A percentile compares a stretch with the other conserved stretches of the same genome.
phyloP scores from a whole-genome alignment of 2,113 vertebrate genomes.

The Tragelaphus imberbis region DNA sequence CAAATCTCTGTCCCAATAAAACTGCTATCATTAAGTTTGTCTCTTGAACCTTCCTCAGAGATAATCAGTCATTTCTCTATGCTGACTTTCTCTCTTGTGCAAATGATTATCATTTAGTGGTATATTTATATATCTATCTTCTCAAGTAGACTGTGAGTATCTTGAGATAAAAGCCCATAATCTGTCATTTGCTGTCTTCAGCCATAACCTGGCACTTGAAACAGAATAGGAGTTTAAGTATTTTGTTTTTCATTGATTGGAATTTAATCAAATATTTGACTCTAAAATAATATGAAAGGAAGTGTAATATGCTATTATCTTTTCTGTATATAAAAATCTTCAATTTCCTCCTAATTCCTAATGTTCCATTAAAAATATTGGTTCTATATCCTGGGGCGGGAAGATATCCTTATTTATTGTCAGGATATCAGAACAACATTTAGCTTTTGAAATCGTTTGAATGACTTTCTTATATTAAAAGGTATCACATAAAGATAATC shows the following conservation, averaged over 20 bases:
- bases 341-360: background rate
- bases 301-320: background rate
- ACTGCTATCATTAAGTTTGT: background rate
- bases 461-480: background rate
- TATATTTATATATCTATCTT: background rate
- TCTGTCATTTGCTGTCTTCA: background rate
- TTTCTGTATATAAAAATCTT: background rate
- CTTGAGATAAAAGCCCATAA: background rate
- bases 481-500: background rate
- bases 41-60: background rate
- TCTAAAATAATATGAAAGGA: background rate
- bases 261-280: background rate
- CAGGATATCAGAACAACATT: background rate
- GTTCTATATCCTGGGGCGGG: background rate
- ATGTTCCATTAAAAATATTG: background rate
- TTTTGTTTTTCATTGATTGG: slow-evolving; percentile 5
- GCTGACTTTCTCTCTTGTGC: background rate
- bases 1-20: background rate
- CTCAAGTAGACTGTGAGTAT: background rate
- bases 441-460: background rate
- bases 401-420: background rate
- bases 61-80: background rate
- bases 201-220: background rate
- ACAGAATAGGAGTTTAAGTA: background rate
- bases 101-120: background rate